Percentiles rank a stretch among this genome's conserved stretches.
These are phyloP conservation scores for Solea solea DNA, from an alignment of 2,113 vertebrate genomes.

Conservation along the genomic window DNA sequence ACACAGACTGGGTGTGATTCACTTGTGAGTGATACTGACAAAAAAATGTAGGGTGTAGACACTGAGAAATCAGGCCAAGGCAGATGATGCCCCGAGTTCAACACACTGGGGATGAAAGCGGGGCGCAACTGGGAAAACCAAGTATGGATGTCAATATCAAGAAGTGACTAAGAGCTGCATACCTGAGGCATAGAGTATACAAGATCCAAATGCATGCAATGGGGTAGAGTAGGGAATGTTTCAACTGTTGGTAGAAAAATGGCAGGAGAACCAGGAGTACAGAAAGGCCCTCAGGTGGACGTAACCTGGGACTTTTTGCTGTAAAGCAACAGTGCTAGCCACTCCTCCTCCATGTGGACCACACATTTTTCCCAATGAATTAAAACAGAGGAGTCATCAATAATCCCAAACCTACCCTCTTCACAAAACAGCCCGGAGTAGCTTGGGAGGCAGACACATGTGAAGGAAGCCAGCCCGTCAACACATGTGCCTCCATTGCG, in stretches of 20 bases:
- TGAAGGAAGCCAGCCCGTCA: constrained; percentile 88
- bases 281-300: neutral
- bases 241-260: neutral
- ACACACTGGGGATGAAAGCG: constrained; percentile 3
- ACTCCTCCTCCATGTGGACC: no score
- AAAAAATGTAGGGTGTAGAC: constrained; percentile 49
- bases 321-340: no score
- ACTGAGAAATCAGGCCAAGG: constrained; percentile 18
- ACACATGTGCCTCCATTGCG: constrained; percentile 94
- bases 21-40: constrained; percentile 47
- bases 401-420: constrained; percentile 83
- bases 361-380: no score
- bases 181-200: no score
- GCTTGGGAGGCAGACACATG: constrained; percentile 93
- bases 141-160: constrained; percentile 5
- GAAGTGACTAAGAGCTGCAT: neutral
- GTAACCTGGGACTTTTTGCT: no score
- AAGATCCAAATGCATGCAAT: neutral
- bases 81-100: constrained; percentile 21
- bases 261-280: no score
- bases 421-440: constrained; percentile 92
- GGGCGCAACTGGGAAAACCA: neutral
- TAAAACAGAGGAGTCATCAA: neutral
- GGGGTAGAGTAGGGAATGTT: neutral
- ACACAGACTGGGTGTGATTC: constrained; percentile 57